These are phyloP conservation scores for Cephus cinctus DNA, from an alignment of 1,140 invertebrate genomes.

Conservation along the genomic window DNA sequence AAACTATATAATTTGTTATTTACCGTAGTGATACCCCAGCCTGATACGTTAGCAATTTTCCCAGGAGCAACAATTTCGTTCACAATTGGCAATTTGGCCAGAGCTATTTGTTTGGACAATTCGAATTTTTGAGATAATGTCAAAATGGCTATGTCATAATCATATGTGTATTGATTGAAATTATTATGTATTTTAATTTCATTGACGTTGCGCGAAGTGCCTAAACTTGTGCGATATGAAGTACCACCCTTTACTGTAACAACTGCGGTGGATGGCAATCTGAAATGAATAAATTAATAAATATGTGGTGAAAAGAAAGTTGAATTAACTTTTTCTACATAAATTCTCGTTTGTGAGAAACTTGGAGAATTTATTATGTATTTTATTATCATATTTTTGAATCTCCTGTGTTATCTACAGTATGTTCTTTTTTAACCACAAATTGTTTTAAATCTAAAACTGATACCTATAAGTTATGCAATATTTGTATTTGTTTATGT, in stretches of 20 bases:
- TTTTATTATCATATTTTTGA: no score
- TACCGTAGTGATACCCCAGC: not conserved
- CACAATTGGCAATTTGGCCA: not conserved
- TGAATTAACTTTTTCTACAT: no score
- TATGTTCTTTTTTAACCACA: no score
- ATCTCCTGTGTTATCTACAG: no score
- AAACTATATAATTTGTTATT: not conserved
- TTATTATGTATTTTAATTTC: not conserved
- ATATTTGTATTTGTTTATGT: no score
- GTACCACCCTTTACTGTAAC: not conserved
- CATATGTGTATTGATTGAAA: not conserved
- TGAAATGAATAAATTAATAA: no score
- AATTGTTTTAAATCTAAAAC: no score
- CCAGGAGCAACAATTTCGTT: not conserved
- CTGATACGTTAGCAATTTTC: not conserved
- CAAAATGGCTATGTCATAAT: conserved; percentile 1
- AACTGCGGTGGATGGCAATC: not conserved
- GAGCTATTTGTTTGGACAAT: not conserved
- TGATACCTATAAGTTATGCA: no score
- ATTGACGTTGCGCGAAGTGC: not conserved
- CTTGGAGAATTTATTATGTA: not conserved
- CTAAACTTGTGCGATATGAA: not conserved
- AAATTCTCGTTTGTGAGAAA: not conserved
- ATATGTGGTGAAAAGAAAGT: not conserved
- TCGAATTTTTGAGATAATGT: not conserved